Conservation (phyloP, 2,113 vertebrate genomes). For the Phylloscopus whistleri region DNA sequence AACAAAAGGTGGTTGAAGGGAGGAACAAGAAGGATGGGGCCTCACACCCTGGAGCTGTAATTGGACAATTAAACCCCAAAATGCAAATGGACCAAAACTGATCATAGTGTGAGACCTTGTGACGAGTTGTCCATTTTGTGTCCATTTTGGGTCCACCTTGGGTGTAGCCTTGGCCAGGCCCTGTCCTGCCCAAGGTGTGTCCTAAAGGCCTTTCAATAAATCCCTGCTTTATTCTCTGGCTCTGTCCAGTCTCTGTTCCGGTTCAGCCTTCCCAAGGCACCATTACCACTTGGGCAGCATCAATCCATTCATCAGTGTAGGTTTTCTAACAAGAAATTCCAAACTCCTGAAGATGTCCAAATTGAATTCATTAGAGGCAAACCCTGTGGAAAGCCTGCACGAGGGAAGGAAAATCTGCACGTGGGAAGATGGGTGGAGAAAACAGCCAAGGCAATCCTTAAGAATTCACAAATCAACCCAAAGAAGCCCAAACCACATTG, state of each 20-base stretch:
- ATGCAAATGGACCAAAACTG: background rate
- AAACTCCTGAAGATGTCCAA: background rate
- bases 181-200: background rate
- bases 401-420: background rate
- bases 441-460: background rate
- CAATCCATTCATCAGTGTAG: background rate
- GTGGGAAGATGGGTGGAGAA: background rate
- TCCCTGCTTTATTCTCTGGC: background rate
- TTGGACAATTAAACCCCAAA: background rate
- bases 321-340: background rate
- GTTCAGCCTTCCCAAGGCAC: background rate
- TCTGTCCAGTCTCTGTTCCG: background rate
- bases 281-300: background rate
- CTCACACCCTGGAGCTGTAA: background rate
- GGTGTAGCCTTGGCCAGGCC: background rate
- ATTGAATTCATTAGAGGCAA: rapidly evolving
- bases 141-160: background rate
- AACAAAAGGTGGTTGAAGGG: no score
- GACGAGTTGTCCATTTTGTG: background rate
- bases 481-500: rapidly evolving
- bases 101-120: no score
- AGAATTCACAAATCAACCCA: background rate
- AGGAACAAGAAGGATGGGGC: no score
- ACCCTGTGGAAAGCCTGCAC: background rate
- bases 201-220: background rate